Conservation (phyloP, 2,888 invertebrate genomes). For the Microchrysa polita region DNA sequence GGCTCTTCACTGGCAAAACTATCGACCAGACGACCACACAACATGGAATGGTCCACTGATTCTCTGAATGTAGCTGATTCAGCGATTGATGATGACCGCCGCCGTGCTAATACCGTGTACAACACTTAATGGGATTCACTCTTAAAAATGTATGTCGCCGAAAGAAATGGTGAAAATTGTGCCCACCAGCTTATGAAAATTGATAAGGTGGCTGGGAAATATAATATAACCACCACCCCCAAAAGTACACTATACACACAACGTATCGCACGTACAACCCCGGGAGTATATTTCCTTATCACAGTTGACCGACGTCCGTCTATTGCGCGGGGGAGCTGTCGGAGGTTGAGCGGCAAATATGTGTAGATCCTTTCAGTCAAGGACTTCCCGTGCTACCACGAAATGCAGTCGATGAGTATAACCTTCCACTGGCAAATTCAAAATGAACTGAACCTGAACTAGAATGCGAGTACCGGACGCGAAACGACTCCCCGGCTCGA, state of each 20-base stretch:
- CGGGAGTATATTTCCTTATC: slow-evolving; percentile 20
- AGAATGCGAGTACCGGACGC: background rate
- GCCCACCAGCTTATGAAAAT: background rate
- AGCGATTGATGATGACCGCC: background rate
- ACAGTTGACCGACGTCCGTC: slow-evolving; percentile 18
- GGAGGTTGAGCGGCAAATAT: slow-evolving; percentile 13
- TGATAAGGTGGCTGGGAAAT: background rate
- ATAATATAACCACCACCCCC: background rate
- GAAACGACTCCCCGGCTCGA: slow-evolving; percentile 14
- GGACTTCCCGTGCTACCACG: background rate
- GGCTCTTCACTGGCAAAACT: background rate
- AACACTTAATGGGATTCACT: background rate
- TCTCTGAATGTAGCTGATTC: background rate
- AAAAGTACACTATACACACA: slow-evolving; percentile 18
- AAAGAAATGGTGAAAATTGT: background rate
- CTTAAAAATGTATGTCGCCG: background rate
- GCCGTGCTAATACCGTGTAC: background rate
- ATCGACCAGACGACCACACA: too few relatives aligned
- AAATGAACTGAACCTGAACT: background rate
- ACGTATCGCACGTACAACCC: slow-evolving; percentile 22
- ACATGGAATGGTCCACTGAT: background rate
- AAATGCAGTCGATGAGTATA: background rate
- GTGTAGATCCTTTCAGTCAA: slow-evolving; percentile 17
- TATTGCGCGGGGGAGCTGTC: background rate
- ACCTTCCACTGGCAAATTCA: background rate